A percentile compares a stretch with the other conserved stretches of the same genome.
Conservation (phyloP, 2,888 invertebrate species). For the Cataglyphis rosenhaueri region DNA sequence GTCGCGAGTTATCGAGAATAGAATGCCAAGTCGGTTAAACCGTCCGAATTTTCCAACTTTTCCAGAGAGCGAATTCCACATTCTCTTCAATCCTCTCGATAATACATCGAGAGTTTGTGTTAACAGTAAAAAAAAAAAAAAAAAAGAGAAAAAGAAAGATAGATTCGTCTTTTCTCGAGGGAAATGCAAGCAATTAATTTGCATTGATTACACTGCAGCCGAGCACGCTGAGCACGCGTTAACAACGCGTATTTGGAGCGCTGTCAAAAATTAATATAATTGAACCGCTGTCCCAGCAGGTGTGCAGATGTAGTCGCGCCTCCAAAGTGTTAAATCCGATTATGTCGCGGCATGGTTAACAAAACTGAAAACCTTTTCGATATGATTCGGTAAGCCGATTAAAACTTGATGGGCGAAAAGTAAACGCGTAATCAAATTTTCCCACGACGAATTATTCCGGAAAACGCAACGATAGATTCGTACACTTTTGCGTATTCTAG, state of each 20-base stretch:
- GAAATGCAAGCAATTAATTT: slow-evolving; percentile 20
- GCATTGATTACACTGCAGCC: slow-evolving; percentile 20
- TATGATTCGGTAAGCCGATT: slow-evolving; percentile 44
- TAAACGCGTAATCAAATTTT: slow-evolving; percentile 22
- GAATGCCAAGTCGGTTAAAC: background rate
- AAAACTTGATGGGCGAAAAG: slow-evolving; percentile 36
- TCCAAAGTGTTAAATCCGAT: slow-evolving; percentile 47
- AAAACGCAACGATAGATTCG: slow-evolving; percentile 34
- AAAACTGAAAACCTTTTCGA: slow-evolving; percentile 35
- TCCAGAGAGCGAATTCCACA: background rate
- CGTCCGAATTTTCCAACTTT: background rate
- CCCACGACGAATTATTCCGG: slow-evolving; percentile 43
- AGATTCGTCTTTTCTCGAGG: background rate
- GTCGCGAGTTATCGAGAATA: background rate
- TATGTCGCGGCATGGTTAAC: slow-evolving; percentile 29
- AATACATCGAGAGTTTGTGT: background rate
- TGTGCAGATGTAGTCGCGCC: slow-evolving; percentile 5
- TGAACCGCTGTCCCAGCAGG: slow-evolving; percentile 24
- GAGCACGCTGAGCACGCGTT: background rate
- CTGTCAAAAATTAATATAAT: slow-evolving; percentile 39
- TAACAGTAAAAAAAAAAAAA: background rate
- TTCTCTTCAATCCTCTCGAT: background rate
- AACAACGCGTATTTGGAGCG: slow-evolving; percentile 11
- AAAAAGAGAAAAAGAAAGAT: background rate
- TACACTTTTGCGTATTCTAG: slow-evolving; percentile 7